Conservation (phyloP, 2,113 vertebrate species). For the Pseudopodoces humilis region DNA sequence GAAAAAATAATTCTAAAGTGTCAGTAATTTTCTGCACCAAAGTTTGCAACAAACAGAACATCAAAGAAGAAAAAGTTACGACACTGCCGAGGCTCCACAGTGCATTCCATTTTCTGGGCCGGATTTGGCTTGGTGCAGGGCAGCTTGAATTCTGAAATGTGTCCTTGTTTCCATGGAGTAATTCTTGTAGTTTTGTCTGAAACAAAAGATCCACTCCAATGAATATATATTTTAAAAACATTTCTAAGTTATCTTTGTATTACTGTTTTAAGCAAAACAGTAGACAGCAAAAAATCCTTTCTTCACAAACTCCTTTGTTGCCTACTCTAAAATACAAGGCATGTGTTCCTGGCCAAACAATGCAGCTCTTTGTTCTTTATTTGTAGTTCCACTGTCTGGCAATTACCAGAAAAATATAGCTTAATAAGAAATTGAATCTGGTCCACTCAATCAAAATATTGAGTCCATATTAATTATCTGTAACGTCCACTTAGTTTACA, state of each 20-base stretch:
- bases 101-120: slow-evolving; percentile 77
- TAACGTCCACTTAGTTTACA: background rate
- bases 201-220: slow-evolving; percentile 59
- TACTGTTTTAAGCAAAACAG: background rate
- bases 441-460: slow-evolving; percentile 1
- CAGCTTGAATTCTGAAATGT: slow-evolving; percentile 97
- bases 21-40: slow-evolving; percentile 36
- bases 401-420: slow-evolving; percentile 42
- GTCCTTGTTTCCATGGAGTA: slow-evolving; percentile 99
- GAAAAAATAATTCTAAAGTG: slow-evolving; percentile 11
- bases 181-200: slow-evolving; percentile 97
- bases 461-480: background rate
- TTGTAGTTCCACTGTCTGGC: slow-evolving; percentile 30
- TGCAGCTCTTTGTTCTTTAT: slow-evolving; percentile 37
- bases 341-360: slow-evolving; percentile 26
- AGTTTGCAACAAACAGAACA: slow-evolving; percentile 33
- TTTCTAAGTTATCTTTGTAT: background rate
- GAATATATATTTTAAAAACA: background rate
- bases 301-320: slow-evolving; percentile 21
- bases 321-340: slow-evolving; percentile 47
- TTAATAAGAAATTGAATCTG: slow-evolving; percentile 16
- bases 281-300: background rate
- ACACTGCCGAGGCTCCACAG: slow-evolving; percentile 56
- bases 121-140: slow-evolving; percentile 87
- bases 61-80: slow-evolving; percentile 50